Conservation (phyloP, 2,888 invertebrate genomes). For the Chirona hameri region DNA sequence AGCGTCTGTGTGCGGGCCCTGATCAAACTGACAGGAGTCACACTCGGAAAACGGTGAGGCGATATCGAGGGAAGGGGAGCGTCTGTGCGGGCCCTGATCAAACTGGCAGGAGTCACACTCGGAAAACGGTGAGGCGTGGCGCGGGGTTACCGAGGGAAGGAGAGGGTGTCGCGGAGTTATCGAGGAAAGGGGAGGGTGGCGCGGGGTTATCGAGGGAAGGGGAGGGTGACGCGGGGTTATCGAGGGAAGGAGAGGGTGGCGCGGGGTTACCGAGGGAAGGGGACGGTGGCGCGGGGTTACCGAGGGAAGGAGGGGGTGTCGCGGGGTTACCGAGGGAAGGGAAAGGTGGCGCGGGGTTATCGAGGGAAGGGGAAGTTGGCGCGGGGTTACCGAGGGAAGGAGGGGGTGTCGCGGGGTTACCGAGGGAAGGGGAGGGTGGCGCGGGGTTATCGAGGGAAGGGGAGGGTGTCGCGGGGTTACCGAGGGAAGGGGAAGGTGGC, state of each 20-base stretch:
- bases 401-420: no score
- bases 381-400: no score
- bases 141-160: no score
- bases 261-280: neutral
- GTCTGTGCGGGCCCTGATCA: constrained; percentile 72
- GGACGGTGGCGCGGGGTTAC: no score
- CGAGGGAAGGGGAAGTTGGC: neutral
- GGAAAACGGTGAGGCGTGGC: constrained; percentile 57
- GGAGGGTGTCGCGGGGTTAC: no score
- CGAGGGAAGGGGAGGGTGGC: neutral
- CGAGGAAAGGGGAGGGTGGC: neutral
- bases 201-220: no score
- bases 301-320: no score
- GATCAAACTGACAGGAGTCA: constrained; percentile 71
- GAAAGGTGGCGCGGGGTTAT: neutral
- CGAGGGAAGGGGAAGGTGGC: no score
- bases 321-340: no score
- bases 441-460: neutral
- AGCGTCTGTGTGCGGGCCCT: constrained; percentile 73
- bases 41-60: constrained; percentile 59
- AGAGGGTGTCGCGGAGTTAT: constrained; percentile 39
- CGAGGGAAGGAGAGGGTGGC: neutral
- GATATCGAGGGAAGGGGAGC: no score
- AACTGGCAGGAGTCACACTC: constrained; percentile 70
- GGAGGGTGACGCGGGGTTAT: no score